phyloP scores from a whole-genome alignment of 2,113 vertebrate species.

The Orthonyx spaldingii region DNA sequence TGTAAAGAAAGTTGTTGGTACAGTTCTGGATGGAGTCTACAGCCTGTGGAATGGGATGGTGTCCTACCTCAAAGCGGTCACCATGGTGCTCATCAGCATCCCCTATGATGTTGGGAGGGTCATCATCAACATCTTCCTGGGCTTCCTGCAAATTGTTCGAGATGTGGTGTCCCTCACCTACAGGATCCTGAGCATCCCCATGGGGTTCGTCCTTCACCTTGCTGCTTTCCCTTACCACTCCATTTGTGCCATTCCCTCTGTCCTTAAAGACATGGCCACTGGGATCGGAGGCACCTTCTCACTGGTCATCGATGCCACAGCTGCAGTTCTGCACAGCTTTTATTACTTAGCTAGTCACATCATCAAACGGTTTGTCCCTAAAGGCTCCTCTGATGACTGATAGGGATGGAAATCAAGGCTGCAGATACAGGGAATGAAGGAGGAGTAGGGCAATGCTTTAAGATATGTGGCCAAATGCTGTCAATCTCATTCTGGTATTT shows the following conservation, averaged over 20 bases:
- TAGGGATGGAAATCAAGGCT: neutral
- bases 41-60: conserved; percentile 37
- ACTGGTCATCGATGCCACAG: conserved; percentile 57
- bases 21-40: conserved; percentile 35
- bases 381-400: conserved; percentile 54
- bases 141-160: conserved; percentile 63
- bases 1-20: conserved; percentile 18
- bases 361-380: conserved; percentile 58
- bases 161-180: conserved; percentile 59
- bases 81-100: conserved; percentile 69
- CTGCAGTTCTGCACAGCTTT: conserved; percentile 48
- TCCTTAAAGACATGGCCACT: conserved; percentile 67
- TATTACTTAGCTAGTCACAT: conserved; percentile 54
- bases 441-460: conserved; percentile 26
- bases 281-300: conserved; percentile 63
- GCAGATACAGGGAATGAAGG: neutral
- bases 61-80: conserved; percentile 66
- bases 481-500: conserved; percentile 59
- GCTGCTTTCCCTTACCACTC: conserved; percentile 71
- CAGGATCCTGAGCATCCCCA: conserved; percentile 62
- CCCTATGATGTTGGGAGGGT: conserved; percentile 70
- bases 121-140: conserved; percentile 56
- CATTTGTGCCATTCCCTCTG: conserved; percentile 67
- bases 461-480: neutral
- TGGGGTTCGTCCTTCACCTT: conserved; percentile 68